Percentiles rank a stretch among this genome's conserved stretches.
Evolutionary conservation across 2,888 invertebrate species (phyloP).

Genomic region (Sphaerophoria rueppellii): DNA sequence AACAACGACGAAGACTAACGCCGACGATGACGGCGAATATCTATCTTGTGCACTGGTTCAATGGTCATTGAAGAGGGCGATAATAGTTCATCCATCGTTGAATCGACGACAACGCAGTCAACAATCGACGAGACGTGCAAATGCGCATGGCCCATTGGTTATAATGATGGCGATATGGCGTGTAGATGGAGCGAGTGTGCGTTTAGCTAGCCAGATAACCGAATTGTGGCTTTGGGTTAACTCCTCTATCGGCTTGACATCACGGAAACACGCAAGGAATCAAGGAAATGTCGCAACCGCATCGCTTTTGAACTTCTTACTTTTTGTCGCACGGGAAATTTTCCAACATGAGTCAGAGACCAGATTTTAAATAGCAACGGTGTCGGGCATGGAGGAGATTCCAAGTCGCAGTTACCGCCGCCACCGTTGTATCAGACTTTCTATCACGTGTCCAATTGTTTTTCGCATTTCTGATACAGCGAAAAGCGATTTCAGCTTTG

Average conservation of each 20-base stretch:
- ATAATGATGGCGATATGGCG: slow-evolving; percentile 71
- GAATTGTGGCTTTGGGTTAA: slow-evolving; percentile 31
- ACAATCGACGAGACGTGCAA: slow-evolving; percentile 28
- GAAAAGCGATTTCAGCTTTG: slow-evolving; percentile 21
- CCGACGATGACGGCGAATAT: slow-evolving; percentile 26
- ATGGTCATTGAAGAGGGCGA: slow-evolving; percentile 73
- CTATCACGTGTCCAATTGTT: slow-evolving; percentile 53
- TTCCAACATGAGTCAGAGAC: slow-evolving; percentile 2
- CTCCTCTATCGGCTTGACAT: slow-evolving; percentile 61
- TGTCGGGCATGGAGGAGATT: neutral
- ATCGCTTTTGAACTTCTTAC: slow-evolving; percentile 63
- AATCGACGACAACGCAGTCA: slow-evolving; percentile 40
- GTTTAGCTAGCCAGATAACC: slow-evolving; percentile 34
- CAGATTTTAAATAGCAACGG: neutral
- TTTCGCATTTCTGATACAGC: slow-evolving; percentile 17
- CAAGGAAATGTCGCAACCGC: slow-evolving; percentile 70
- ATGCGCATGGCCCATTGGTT: slow-evolving; percentile 67
- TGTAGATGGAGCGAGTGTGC: slow-evolving; percentile 46
- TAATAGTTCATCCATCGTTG: slow-evolving; percentile 72
- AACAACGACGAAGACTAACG: neutral
- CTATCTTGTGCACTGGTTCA: slow-evolving; percentile 69
- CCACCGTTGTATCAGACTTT: slow-evolving; percentile 45
- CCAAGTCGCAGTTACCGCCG: neutral
- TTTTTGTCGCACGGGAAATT: slow-evolving; percentile 26
- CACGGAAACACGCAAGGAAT: slow-evolving; percentile 72